Percentiles rank a stretch among this genome's conserved stretches.
These are phyloP conservation scores for Cabera pusaria DNA, from an alignment of 2,888 invertebrate genomes.

Conservation along the genomic window DNA sequence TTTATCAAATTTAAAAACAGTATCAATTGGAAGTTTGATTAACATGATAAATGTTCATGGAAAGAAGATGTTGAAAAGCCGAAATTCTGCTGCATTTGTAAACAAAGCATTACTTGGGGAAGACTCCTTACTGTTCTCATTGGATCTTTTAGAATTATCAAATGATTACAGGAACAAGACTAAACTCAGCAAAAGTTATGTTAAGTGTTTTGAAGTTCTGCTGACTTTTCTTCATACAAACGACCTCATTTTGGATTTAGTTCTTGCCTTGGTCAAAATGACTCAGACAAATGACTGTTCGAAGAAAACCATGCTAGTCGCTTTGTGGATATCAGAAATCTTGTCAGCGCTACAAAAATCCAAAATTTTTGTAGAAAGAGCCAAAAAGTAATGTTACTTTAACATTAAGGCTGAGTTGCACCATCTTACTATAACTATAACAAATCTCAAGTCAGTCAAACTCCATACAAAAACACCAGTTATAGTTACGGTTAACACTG, in stretches of 20 bases:
- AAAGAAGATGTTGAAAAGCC: constrained; percentile 52
- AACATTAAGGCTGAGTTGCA: too few relatives aligned
- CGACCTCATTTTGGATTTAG: constrained; percentile 72
- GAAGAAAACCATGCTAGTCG: constrained; percentile 62
- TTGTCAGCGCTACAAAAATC: constrained; percentile 66
- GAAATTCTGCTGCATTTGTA: constrained; percentile 40
- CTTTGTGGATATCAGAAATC: constrained; percentile 81
- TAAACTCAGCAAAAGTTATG: constrained; percentile 50
- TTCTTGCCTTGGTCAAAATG: constrained; percentile 67
- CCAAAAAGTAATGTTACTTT: constrained; percentile 60
- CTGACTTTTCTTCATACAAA: constrained; percentile 77
- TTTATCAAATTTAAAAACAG: constrained; percentile 55
- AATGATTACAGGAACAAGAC: constrained; percentile 43
- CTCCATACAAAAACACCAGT: too few relatives aligned
- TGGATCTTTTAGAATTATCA: constrained; percentile 52
- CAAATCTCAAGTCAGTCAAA: too few relatives aligned
- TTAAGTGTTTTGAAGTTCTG: constrained; percentile 80
- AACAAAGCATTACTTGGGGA: constrained; percentile 57
- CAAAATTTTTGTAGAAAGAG: constrained; percentile 51
- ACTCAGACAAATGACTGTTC: constrained; percentile 51
- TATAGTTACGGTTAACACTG: too few relatives aligned
- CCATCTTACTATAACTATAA: too few relatives aligned
- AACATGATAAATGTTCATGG: constrained; percentile 48
- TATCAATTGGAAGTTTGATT: constrained; percentile 52
- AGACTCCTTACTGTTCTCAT: constrained; percentile 62